Evolutionary conservation across 2,888 invertebrate species (phyloP), one percentile per base, ranked within the genome.

Genomic region (Himalopsyche japonica): DNA sequence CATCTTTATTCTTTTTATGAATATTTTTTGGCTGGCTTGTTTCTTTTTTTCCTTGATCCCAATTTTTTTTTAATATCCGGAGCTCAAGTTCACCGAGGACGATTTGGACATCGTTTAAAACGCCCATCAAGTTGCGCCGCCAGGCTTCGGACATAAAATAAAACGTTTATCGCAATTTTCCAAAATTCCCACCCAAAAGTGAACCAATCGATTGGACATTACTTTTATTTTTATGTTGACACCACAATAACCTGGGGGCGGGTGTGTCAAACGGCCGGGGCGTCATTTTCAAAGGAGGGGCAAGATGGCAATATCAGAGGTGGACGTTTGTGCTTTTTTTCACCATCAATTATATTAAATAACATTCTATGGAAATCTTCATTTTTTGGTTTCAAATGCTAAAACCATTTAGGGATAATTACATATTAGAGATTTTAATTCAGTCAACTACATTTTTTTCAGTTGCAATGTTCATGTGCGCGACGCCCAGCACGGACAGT

Each of bases 151-250:
- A 57, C 57, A 57, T 57, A 57, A 57, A 57, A 57, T 57, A 57
- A 57, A 57, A 57, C 57, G 57, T 57, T 57, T 57, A 57, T 57
- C 57, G 57, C 57, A 57, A 57, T 20, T 57, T 57, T 57, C 57
- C 57, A 57, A 57, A 57, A 57, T 24, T n/a, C 57, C 47, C 47
- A 48, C 76, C 48, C 47, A 76, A 76, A 76, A 81, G 30, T 48
- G 24, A 43, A 48, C 32, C 49, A 82, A 82, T 82, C 82, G 82
- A 82, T 82, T 37, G 49, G 37, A 4, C 77, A 78, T 82, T 82
- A 78, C 77, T 34, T 78, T 82, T 82, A 82, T 57, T 48, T 70
- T 37, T 82, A 78, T 82, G 82, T 82, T 82, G 76, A 76, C 78
- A 57, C 78, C 82, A 49, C 82, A 32, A 48, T 76, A 82, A 78